Percentiles rank a stretch among this genome's conserved stretches.
These are phyloP conservation scores for Cassiopea xamachana DNA, from an alignment of 30 jellyfish, hydroid and myxozoan species.

Conservation along the genomic window DNA sequence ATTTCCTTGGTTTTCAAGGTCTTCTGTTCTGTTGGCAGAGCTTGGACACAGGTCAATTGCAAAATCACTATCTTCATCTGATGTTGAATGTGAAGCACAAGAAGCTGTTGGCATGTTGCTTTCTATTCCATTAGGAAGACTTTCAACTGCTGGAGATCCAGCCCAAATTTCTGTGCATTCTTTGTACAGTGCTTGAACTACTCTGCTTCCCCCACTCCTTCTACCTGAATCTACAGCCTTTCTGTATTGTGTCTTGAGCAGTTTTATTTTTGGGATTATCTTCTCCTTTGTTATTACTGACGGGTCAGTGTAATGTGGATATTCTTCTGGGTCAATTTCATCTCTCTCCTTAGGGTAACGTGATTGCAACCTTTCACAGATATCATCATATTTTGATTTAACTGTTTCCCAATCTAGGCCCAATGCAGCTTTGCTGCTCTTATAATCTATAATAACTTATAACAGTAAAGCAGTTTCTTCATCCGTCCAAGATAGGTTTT, in stretches of 20 bases:
- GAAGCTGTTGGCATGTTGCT: constrained; percentile 22
- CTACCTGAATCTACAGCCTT: constrained; percentile 55
- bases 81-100: constrained; percentile 14
- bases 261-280: constrained; percentile 41
- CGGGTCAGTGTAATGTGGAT: background rate
- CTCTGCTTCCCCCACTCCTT: constrained; percentile 59
- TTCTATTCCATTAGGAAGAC: constrained; percentile 37
- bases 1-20: constrained; percentile 12
- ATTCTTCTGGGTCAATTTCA: background rate
- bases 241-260: constrained; percentile 18
- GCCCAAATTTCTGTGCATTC: constrained; percentile 53
- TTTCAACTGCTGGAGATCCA: constrained; percentile 63
- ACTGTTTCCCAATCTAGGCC: constrained; percentile 56
- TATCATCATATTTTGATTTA: constrained; percentile 22
- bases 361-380: background rate
- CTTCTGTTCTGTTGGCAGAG: constrained; percentile 12
- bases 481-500: constrained; percentile 18
- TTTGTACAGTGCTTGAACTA: constrained; percentile 32
- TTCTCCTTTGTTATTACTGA: background rate
- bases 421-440: constrained; percentile 12
- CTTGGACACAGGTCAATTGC: constrained; percentile 14
- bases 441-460: constrained; percentile 24
- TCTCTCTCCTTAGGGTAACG: background rate
- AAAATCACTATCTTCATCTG: constrained; percentile 13
- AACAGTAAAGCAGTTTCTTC: constrained; percentile 54